Percentiles rank a stretch among this genome's conserved stretches.
phyloP scores from a whole-genome alignment of 2,797 vertebrate genomes.

The Antennarius maculatus region DNA sequence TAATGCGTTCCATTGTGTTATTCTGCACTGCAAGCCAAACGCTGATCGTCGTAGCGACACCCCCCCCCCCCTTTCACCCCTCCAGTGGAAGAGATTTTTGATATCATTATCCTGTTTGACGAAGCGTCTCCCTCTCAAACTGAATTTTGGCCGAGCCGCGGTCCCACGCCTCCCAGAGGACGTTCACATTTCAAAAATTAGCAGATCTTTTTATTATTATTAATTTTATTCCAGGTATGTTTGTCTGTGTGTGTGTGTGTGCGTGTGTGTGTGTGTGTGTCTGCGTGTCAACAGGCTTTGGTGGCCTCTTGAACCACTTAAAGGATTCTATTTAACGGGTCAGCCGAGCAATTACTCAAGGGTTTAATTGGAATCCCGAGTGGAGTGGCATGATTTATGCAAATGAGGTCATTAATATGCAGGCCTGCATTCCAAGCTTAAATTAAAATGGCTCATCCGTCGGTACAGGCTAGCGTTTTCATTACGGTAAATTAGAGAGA shows the following conservation, averaged over 20 bases:
- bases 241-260: constrained; percentile 8
- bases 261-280: constrained; percentile 21
- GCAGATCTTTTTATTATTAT: constrained; percentile 53
- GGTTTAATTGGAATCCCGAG: constrained; percentile 83
- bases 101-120: constrained; percentile 43
- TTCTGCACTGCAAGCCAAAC: background rate
- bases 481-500: constrained; percentile 78
- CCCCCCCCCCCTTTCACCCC: background rate
- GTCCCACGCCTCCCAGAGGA: constrained; percentile 48
- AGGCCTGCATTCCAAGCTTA: constrained; percentile 65
- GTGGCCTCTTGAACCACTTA: constrained; percentile 82
- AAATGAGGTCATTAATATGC: constrained; percentile 84
- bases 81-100: constrained; percentile 13
- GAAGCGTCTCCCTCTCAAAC: constrained; percentile 26
- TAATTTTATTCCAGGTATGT: constrained; percentile 54
- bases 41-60: constrained; percentile 1
- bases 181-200: constrained; percentile 58
- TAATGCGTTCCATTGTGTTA: constrained; percentile 2
- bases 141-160: constrained; percentile 20
- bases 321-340: constrained; percentile 83
- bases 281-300: constrained; percentile 73
- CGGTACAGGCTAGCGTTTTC: constrained; percentile 72
- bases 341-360: constrained; percentile 82
- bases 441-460: constrained; percentile 80
- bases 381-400: constrained; percentile 85